Evolutionary conservation across 2,797 vertebrate species (phyloP), one percentile per base, ranked within the genome.

Genomic region (Otus scops): DNA sequence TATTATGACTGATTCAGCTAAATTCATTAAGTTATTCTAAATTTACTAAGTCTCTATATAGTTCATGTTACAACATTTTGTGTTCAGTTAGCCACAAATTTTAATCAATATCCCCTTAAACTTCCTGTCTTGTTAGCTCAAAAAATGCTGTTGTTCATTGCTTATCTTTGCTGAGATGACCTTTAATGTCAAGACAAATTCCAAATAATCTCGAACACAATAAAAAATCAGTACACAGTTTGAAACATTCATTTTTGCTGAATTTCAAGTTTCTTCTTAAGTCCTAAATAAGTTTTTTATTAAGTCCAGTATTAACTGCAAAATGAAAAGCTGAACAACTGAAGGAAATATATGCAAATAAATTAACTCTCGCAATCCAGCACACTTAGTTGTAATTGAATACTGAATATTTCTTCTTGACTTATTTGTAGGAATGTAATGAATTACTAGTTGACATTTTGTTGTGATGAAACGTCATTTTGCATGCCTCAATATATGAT

Each of bases 381-480:
- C 54, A 92, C 76, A 59, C n/a, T 87, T 76, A 90, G 28, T 26
- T 87, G 34, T 79, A 82, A 53, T 74, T 43, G 30, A 77, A 81
- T 30, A 60, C 30, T 45, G 50, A 81, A 47, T 53, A 69, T 38
- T 93, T 86, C 65, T 85, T 93, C 39, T 79, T 92, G 57, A 92
- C 61, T 96, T 70, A 76, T 94, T 96, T 96, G 71, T 70, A 80
- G 39, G 68, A 82, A 88, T 50, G 59, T 61, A 91, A 89, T 61
- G 81, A 96, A 93, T 93, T 68, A 69, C 47, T 82, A 83, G 79
- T 43, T 65, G 67, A 77, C 64, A 80, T 77, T 94, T 90, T 92
- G 64, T 95, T 96, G 63, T 93, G 87, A 90, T 92, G 79, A 94
- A 82, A 85, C 0, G 0, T 80, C 74, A 92, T 38, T 92, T 93